Evolutionary conservation across 92 coral and sea anemone species (phyloP).

Genomic region (Porites cylindrica): DNA sequence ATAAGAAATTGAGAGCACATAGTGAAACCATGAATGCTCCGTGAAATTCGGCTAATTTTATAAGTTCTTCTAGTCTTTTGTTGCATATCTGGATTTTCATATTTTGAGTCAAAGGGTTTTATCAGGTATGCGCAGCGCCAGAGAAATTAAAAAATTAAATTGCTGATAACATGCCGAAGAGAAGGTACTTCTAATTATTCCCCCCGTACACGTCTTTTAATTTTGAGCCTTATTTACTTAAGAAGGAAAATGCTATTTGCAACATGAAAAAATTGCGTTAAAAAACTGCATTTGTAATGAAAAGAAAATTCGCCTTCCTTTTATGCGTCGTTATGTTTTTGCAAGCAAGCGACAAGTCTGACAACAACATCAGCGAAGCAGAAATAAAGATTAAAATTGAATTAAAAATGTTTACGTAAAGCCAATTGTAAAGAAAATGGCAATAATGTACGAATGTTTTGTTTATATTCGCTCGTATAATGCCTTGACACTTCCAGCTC

Average conservation of each 20-base stretch:
- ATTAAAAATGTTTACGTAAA: no score
- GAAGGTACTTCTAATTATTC: not conserved
- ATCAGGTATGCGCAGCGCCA: no score
- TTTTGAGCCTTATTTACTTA: not conserved
- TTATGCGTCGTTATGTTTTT: not conserved
- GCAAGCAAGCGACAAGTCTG: not conserved
- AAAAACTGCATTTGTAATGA: not conserved
- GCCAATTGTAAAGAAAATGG: not conserved
- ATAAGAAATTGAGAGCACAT: constrained; percentile 28
- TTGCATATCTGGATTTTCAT: constrained; percentile 26
- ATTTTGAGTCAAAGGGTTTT: no score
- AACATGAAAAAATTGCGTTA: not conserved
- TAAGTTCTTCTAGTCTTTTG: constrained; percentile 21
- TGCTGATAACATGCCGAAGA: not conserved
- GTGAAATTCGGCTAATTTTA: constrained; percentile 7
- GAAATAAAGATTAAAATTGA: not conserved
- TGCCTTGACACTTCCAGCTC: not conserved
- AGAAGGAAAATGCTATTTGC: not conserved
- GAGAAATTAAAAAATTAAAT: not conserved
- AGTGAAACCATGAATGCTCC: constrained; percentile 34
- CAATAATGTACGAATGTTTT: not conserved
- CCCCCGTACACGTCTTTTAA: not conserved
- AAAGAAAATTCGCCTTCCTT: not conserved
- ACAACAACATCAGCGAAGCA: no score
- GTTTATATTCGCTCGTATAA: not conserved